Percentiles rank a stretch among this genome's conserved stretches.
These are phyloP conservation scores for Dermatemys mawii DNA, from an alignment of 2,113 vertebrate genomes.

Conservation along the genomic window DNA sequence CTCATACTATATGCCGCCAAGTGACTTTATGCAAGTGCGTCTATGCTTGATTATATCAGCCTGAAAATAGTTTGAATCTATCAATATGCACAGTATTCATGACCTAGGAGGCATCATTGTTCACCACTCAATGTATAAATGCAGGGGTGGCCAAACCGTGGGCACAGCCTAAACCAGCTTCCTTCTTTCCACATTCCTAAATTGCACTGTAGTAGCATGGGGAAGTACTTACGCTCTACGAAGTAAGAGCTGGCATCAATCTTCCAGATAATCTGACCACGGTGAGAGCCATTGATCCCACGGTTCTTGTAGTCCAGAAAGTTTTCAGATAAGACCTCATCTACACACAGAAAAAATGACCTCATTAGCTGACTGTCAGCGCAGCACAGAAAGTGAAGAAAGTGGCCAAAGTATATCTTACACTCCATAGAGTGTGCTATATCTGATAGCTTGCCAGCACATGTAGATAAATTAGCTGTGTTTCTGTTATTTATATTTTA, in stretches of 20 bases:
- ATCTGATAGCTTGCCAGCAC: not conserved
- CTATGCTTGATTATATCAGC: not conserved
- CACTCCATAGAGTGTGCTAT: not conserved
- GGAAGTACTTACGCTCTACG: slow-evolving; percentile 87
- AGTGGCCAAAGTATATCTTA: not conserved
- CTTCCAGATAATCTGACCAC: slow-evolving; percentile 97
- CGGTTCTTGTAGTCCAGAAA: slow-evolving; percentile 99
- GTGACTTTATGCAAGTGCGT: no score
- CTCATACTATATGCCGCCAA: not conserved
- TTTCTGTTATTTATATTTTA: not conserved
- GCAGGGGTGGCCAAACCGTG: not conserved
- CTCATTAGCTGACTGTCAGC: not conserved
- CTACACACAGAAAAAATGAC: slow-evolving; percentile 66
- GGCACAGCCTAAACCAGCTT: not conserved
- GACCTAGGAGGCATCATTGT: not conserved
- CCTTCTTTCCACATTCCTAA: not conserved
- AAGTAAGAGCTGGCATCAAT: slow-evolving; percentile 93
- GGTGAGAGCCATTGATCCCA: slow-evolving; percentile 94
- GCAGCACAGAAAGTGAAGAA: not conserved
- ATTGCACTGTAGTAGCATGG: not conserved
- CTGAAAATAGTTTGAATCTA: not conserved
- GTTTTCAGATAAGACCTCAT: slow-evolving; percentile 94
- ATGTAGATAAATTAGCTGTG: not conserved
- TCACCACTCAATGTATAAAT: not conserved
- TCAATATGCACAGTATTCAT: not conserved